Percentiles rank a stretch among this genome's conserved stretches.
phyloP scores from a whole-genome alignment of 2,888 invertebrate species.

The Hypomecis punctinalis region DNA sequence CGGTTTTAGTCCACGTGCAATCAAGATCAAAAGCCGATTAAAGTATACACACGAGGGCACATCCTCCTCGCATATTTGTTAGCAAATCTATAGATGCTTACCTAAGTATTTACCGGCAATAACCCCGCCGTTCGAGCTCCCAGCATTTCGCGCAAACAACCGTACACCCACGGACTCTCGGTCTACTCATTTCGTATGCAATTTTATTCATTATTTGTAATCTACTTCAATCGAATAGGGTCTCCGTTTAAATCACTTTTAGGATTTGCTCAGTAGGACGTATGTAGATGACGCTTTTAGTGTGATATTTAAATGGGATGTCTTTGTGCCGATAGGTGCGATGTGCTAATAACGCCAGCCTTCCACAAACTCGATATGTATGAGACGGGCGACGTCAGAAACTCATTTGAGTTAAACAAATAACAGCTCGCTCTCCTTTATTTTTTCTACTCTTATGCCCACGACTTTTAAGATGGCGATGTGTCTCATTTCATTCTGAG shows the following conservation, averaged over 20 bases:
- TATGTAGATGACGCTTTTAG: slow-evolving; percentile 83
- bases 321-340: slow-evolving; percentile 63
- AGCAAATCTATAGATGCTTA: slow-evolving; percentile 22
- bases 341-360: slow-evolving; percentile 74
- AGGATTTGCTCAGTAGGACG: slow-evolving; percentile 79
- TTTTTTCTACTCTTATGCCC: slow-evolving; percentile 59
- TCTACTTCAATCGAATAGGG: slow-evolving; percentile 83
- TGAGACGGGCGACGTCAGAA: slow-evolving; percentile 66
- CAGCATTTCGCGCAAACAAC: slow-evolving; percentile 71
- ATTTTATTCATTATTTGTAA: slow-evolving; percentile 85
- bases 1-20: neutral
- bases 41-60: slow-evolving; percentile 44
- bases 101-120: slow-evolving; percentile 73
- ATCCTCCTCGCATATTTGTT: slow-evolving; percentile 52
- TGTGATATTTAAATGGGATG: slow-evolving; percentile 80
- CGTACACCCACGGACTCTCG: slow-evolving; percentile 74
- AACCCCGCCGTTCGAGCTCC: slow-evolving; percentile 55
- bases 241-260: slow-evolving; percentile 83
- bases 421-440: slow-evolving; percentile 63
- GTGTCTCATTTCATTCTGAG: slow-evolving; percentile 62
- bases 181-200: slow-evolving; percentile 83
- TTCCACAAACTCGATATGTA: slow-evolving; percentile 68
- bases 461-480: slow-evolving; percentile 70
- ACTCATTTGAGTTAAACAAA: slow-evolving; percentile 83
- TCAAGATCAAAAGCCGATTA: slow-evolving; percentile 57